These are phyloP conservation scores for Cepaea hortensis DNA, from an alignment of 2,888 invertebrate genomes.

Conservation along the genomic window DNA sequence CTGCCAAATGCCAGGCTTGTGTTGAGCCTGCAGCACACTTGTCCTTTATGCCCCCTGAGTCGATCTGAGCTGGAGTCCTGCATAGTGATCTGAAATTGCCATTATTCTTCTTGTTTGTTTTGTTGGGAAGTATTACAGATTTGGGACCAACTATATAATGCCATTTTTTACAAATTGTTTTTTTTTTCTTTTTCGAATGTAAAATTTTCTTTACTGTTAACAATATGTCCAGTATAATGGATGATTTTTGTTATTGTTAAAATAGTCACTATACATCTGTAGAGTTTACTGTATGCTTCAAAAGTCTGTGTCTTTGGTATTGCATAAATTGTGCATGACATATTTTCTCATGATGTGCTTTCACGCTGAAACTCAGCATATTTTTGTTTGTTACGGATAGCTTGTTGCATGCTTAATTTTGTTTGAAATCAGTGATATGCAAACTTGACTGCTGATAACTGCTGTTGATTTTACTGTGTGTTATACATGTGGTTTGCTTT, in stretches of 20 bases:
- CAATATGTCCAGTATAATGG: neutral
- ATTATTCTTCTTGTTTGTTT: neutral
- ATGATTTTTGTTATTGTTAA: too few species aligned
- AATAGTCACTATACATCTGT: neutral
- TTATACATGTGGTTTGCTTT: neutral
- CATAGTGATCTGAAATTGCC: neutral
- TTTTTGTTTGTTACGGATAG: neutral
- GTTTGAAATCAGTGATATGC: neutral
- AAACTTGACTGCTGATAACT: conserved; percentile 15
- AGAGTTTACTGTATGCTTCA: neutral
- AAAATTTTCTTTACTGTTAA: neutral
- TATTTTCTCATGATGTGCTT: neutral
- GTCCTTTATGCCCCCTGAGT: too few species aligned
- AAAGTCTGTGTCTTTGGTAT: neutral
- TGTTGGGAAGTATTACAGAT: neutral
- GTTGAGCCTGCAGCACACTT: too few species aligned
- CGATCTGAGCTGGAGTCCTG: too few species aligned
- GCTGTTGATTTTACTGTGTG: conserved; percentile 3
- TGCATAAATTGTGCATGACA: neutral
- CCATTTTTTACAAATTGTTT: neutral
- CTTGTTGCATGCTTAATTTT: neutral
- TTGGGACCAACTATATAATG: neutral
- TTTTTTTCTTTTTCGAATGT: neutral
- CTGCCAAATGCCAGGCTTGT: neutral
- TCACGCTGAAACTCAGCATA: neutral